These are phyloP conservation scores for Apaloderma vittatum DNA, from an alignment of 2,113 vertebrate genomes.

Conservation along the genomic window DNA sequence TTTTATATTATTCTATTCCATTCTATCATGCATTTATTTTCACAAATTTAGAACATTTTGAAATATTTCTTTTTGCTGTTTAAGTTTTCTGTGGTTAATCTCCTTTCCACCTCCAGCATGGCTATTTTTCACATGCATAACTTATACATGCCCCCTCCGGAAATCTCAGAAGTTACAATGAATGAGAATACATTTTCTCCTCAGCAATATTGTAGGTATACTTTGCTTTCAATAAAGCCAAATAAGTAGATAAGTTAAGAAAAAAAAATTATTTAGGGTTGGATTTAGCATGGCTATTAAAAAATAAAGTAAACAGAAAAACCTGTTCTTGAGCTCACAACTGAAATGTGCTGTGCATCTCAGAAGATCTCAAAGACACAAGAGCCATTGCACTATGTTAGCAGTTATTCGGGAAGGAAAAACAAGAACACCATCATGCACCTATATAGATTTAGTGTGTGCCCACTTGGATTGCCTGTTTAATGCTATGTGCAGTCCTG, in stretches of 20 bases:
- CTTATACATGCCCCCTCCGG: slow-evolving; percentile 12
- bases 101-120: not conserved
- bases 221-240: not conserved
- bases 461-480: not conserved
- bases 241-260: not conserved
- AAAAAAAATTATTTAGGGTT: not conserved
- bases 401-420: not conserved
- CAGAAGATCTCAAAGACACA: not conserved
- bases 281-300: not conserved
- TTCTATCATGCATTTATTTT: not conserved
- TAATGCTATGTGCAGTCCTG: not conserved
- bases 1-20: not conserved
- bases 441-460: not conserved
- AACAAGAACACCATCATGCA: not conserved
- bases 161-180: not conserved
- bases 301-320: not conserved
- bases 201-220: not conserved
- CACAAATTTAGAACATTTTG: not conserved
- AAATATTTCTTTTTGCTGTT: slow-evolving; percentile 4
- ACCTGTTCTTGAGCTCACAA: not conserved
- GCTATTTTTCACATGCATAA: not conserved
- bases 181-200: slow-evolving; percentile 10
- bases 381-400: not conserved
- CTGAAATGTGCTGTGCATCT: not conserved
- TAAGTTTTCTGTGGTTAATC: not conserved